Evolutionary conservation across 2,888 invertebrate species (phyloP).

Genomic region (Harpalus rubripes): DNA sequence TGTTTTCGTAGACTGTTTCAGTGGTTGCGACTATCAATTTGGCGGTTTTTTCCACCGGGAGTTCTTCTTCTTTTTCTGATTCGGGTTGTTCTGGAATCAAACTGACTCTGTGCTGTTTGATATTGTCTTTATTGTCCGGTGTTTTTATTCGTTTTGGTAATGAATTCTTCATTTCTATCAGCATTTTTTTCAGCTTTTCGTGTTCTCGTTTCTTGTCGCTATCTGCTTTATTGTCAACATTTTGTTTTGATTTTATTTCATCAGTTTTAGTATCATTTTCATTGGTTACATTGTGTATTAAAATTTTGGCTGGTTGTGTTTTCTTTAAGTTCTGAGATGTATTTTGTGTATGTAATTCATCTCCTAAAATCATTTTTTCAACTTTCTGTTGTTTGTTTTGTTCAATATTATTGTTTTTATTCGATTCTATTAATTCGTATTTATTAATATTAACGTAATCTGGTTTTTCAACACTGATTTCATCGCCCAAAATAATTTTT

Average conservation of each 20-base stretch:
- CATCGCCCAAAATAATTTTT: constrained; percentile 65
- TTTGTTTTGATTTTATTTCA: constrained; percentile 42
- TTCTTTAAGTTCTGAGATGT: constrained; percentile 5
- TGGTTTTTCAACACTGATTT: constrained; percentile 62
- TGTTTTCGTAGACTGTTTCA: constrained; percentile 77
- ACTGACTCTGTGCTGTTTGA: constrained; percentile 72
- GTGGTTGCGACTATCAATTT: constrained; percentile 76
- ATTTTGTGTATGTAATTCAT: constrained; percentile 54
- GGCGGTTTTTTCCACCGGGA: constrained; percentile 71
- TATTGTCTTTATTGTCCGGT: constrained; percentile 71
- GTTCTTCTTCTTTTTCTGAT: constrained; percentile 65
- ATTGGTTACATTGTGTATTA: constrained; percentile 1
- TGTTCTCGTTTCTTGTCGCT: constrained; percentile 74
- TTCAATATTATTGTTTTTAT: background rate
- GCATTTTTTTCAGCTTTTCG: constrained; percentile 84
- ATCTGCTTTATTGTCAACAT: constrained; percentile 43
- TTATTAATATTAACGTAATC: constrained; percentile 59
- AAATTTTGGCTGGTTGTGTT: background rate
- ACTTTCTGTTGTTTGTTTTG: constrained; percentile 24
- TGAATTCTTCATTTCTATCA: constrained; percentile 89
- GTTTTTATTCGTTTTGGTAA: constrained; percentile 78
- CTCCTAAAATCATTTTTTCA: constrained; percentile 63
- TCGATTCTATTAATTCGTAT: constrained; percentile 47
- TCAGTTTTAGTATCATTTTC: constrained; percentile 13
- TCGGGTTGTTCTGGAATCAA: constrained; percentile 75